These are phyloP conservation scores for Heteronetta atricapilla DNA, from an alignment of 2,113 vertebrate species.

Conservation along the genomic window DNA sequence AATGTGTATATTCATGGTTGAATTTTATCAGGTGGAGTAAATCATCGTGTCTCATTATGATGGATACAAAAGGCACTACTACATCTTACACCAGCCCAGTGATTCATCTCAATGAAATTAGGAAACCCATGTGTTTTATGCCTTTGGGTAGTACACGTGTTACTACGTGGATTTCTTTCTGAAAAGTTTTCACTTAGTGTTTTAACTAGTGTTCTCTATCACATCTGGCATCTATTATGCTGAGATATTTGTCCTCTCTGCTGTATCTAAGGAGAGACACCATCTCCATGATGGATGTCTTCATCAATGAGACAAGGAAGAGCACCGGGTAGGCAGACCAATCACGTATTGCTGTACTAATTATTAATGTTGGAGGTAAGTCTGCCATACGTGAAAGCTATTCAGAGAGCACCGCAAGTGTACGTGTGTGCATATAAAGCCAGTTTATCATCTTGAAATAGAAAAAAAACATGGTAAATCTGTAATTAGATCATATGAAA, in stretches of 20 bases:
- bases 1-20: not conserved
- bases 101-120: not conserved
- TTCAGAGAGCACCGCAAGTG: not conserved
- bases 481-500: not conserved
- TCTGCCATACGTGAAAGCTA: accelerated
- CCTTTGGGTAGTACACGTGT: not conserved
- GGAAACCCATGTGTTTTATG: accelerated
- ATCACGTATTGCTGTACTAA: not conserved
- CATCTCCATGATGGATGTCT: not conserved
- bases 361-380: not conserved
- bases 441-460: not conserved
- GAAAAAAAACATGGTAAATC: not conserved
- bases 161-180: not conserved
- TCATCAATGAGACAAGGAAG: not conserved
- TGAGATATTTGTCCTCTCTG: not conserved
- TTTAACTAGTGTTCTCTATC: not conserved
- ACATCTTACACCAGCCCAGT: not conserved
- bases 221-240: accelerated
- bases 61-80: not conserved
- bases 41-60: not conserved
- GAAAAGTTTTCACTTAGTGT: not conserved
- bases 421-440: accelerated
- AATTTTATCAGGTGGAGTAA: not conserved
- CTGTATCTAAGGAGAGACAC: not conserved
- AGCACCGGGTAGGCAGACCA: not conserved